Percentiles rank a stretch among this genome's conserved stretches.
Evolutionary conservation across 2,888 invertebrate species (phyloP).

Genomic region (Watsonalla cultraria): DNA sequence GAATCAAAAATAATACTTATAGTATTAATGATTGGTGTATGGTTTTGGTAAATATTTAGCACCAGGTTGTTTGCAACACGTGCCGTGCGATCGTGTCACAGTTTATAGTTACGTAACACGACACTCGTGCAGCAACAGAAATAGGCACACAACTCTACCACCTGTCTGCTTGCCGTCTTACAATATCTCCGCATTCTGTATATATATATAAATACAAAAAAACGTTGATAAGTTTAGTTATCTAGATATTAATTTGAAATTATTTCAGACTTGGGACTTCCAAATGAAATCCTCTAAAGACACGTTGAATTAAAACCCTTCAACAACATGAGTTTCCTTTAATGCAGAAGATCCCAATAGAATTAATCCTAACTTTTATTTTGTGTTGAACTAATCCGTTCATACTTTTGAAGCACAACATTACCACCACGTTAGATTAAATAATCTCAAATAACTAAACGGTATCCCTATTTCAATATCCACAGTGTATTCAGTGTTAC

Average conservation of each 20-base stretch:
- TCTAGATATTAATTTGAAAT: background rate
- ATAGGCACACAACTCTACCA: constrained; percentile 36
- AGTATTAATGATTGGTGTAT: background rate
- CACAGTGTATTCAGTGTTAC: too few species aligned
- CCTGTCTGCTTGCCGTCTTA: constrained; percentile 36
- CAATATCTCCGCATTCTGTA: constrained; percentile 33
- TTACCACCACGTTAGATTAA: too few species aligned
- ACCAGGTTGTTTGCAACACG: constrained; percentile 25
- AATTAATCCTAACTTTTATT: too few species aligned
- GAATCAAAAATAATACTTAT: too few species aligned
- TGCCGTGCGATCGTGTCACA: constrained; percentile 11
- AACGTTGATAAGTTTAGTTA: constrained; percentile 10
- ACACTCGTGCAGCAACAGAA: constrained; percentile 26
- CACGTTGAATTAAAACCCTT: too few species aligned
- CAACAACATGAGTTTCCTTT: too few species aligned
- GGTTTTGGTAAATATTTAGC: background rate
- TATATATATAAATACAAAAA: constrained; percentile 21
- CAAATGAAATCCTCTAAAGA: too few species aligned
- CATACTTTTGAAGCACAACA: too few species aligned
- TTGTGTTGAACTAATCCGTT: too few species aligned
- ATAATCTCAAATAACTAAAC: too few species aligned
- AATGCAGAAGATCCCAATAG: too few species aligned
- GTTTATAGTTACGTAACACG: constrained; percentile 24
- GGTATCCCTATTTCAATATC: too few species aligned
- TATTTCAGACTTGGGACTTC: background rate